Base-by-base conservation (phyloP, 1,140 invertebrate species). In the Nomia melanderi region DNA sequence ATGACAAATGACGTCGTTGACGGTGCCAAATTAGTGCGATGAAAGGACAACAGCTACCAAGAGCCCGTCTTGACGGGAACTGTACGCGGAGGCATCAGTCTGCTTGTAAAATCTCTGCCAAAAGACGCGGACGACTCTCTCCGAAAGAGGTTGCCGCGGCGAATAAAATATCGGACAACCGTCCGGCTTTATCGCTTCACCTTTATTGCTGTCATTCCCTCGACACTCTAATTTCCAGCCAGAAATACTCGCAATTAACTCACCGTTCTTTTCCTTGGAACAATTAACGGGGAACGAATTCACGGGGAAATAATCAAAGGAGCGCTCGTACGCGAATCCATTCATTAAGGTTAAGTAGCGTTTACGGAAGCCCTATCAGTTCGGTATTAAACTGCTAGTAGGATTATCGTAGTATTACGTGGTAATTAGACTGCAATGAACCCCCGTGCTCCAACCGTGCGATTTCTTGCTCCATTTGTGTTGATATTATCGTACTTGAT, bases 1-100 rank as follows among this genome's bases (percentile, higher is more conserved):
- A 89, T 91, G 90, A 91, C 89, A 90, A 89, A 91, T 89, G 87
- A 86, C 82, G 80, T 88, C 87, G 88, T 89, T 91, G 90, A 91
- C 89, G 87, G 84, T 88, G 88, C 90, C 87, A 91, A 91, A 91
- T 91, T 90, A 91, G 88, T 79, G 73, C 86, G 89, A 89, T 87
- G 88, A 89, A 84, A 87, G 88, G 75, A 84, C 82, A 74, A 81
- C 73, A 81, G 78, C 64, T 50, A 77, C 59, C 59, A 39, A 66
- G 67, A 65, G 64, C 56, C 36, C 41, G 60, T 47, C 50, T 20
- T 57, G 69, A 74, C 64, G 59, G 47, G 69, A 64, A 56, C 50
- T 77, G 53, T 73, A 27, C 74, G 57, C 54, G 69, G 39, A 17
- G 53, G 59, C 41, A 71, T 82, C 72, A 59, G 54, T 54, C 29